A percentile compares a stretch with the other conserved stretches of the same genome.
Conservation (phyloP, 53 echinoderm and acorn worm genomes). For the Stichopus horrens region DNA sequence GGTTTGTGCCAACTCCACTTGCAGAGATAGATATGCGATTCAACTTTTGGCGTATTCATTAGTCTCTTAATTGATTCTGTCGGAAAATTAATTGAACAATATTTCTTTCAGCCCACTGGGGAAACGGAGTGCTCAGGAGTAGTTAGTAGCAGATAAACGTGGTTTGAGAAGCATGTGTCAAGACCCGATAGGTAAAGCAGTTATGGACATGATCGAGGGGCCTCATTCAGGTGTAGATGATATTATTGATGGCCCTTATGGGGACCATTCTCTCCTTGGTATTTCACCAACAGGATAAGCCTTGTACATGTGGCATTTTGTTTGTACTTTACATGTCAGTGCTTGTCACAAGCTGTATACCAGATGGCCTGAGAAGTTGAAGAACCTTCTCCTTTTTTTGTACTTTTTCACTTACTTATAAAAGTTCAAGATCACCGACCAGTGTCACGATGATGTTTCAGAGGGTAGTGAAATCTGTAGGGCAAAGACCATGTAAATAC, state of each 20-base stretch:
- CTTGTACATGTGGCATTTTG: not conserved
- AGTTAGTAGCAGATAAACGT: not conserved
- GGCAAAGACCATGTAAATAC: too few relatives aligned
- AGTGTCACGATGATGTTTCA: too few relatives aligned
- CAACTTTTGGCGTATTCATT: not conserved
- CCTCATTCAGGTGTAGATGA: not conserved
- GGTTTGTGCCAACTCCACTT: too few relatives aligned
- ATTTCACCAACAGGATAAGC: not conserved
- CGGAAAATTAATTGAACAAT: constrained; percentile 35
- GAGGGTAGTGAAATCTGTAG: too few relatives aligned
- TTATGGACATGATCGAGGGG: not conserved
- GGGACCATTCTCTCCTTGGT: not conserved
- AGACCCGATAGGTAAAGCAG: not conserved
- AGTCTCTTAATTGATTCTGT: constrained; percentile 27
- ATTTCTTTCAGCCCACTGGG: constrained; percentile 10
- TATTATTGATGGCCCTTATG: not conserved
- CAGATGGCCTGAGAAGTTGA: not conserved
- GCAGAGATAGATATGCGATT: too few relatives aligned
- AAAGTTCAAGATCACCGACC: too few relatives aligned
- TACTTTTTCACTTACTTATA: too few relatives aligned
- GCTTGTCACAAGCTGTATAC: not conserved
- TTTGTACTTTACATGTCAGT: not conserved
- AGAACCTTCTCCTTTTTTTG: too few relatives aligned
- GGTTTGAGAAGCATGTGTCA: not conserved
- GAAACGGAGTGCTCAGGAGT: not conserved